Conservation (phyloP, 1,140 invertebrate species). For the Protaetia brevitarsis region DNA sequence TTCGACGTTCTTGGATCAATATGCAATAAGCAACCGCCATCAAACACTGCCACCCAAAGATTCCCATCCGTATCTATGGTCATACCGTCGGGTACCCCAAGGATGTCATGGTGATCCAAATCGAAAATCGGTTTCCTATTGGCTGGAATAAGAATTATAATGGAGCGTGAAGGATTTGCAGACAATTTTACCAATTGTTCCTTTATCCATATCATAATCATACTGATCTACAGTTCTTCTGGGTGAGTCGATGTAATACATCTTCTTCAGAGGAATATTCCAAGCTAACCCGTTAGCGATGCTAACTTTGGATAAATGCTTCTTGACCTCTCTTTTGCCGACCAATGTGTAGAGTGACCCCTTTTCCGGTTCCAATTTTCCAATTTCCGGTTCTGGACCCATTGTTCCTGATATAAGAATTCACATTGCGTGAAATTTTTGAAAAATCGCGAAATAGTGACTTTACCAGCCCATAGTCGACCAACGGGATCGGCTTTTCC, state of each 20-base stretch:
- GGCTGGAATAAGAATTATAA: constrained; percentile 26
- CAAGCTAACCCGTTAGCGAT: constrained; percentile 81
- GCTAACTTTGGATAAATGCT: constrained; percentile 52
- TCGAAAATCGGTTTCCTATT: constrained; percentile 36
- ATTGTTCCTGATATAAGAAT: constrained; percentile 30
- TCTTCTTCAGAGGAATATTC: constrained; percentile 62
- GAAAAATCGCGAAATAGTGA: background rate
- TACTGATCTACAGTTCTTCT: constrained; percentile 64
- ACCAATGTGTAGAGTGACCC: constrained; percentile 35
- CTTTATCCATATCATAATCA: constrained; percentile 68
- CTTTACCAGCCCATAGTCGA: constrained; percentile 59
- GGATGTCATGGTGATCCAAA: constrained; percentile 35
- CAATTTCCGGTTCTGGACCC: constrained; percentile 27
- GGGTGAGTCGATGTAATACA: constrained; percentile 74
- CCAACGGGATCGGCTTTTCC: constrained; percentile 80
- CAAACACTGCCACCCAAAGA: constrained; percentile 61
- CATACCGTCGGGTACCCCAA: constrained; percentile 63
- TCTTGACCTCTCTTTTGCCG: constrained; percentile 30
- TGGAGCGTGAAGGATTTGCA: background rate
- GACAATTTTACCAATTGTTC: constrained; percentile 60
- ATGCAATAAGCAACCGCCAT: constrained; percentile 41
- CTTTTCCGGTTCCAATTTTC: constrained; percentile 25
- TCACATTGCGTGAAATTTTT: background rate
- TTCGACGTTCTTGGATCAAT: constrained; percentile 44
- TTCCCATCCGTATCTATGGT: constrained; percentile 63